Evolutionary conservation across 2,888 invertebrate species (phyloP).

Genomic region (Trichacis sp.): DNA sequence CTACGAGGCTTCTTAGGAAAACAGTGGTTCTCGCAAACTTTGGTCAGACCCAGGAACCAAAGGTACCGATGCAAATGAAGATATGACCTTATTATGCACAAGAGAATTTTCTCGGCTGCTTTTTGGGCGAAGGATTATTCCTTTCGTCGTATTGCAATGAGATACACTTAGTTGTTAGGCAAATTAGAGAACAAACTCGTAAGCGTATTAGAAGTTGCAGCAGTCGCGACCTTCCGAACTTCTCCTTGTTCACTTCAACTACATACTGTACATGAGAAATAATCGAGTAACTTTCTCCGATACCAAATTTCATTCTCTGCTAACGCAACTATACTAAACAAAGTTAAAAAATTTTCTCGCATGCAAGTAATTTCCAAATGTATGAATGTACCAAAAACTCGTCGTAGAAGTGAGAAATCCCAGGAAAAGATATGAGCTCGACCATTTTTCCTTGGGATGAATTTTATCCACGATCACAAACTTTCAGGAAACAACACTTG

Average conservation of each 20-base stretch:
- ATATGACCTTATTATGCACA: constrained; percentile 37
- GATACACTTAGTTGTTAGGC: constrained; percentile 33
- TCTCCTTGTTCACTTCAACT: constrained; percentile 16
- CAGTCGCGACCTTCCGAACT: constrained; percentile 23
- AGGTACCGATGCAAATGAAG: constrained; percentile 33
- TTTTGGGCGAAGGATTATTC: constrained; percentile 22
- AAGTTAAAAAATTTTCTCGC: too few relatives aligned
- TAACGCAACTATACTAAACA: too few relatives aligned
- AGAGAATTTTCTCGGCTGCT: constrained; percentile 37
- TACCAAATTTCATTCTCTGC: too few relatives aligned
- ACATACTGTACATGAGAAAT: not conserved
- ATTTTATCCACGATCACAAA: constrained; percentile 10
- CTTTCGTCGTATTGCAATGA: constrained; percentile 18
- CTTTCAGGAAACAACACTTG: too few relatives aligned
- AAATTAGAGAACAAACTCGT: constrained; percentile 36
- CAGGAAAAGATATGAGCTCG: constrained; percentile 62
- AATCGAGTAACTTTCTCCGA: too few relatives aligned
- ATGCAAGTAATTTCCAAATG: too few relatives aligned
- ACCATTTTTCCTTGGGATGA: constrained; percentile 51
- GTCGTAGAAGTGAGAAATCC: constrained; percentile 63
- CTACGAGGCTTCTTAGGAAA: constrained; percentile 15
- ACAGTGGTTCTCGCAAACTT: constrained; percentile 25
- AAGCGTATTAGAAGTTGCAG: constrained; percentile 37
- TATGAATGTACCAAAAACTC: constrained; percentile 63
- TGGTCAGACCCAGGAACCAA: constrained; percentile 27